Evolutionary conservation across 2,888 invertebrate genomes (phyloP).

Genomic region (Therioaphis trifolii): DNA sequence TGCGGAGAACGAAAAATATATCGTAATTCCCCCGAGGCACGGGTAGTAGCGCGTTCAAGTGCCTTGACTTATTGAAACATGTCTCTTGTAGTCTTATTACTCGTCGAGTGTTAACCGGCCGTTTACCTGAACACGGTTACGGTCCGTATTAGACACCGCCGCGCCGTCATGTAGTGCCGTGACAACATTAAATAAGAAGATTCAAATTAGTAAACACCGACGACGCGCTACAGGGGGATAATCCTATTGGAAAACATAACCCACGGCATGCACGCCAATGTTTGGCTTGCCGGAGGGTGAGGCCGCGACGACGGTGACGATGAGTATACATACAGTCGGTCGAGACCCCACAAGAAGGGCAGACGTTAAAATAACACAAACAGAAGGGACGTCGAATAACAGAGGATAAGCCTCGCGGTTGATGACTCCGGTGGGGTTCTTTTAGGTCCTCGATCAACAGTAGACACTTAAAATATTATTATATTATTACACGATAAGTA

Average conservation of each 20-base stretch:
- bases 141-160: background rate
- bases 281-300: slow-evolving; percentile 5
- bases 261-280: slow-evolving; percentile 26
- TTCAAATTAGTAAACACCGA: slow-evolving; percentile 44
- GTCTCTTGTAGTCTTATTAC: no score
- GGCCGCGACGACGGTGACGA: background rate
- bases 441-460: slow-evolving; percentile 32
- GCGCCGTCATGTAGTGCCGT: no score
- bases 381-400: slow-evolving; percentile 43
- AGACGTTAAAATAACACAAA: slow-evolving; percentile 55
- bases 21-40: no score
- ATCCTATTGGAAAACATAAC: slow-evolving; percentile 53
- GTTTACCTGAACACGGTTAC: background rate
- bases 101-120: background rate
- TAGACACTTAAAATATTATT: slow-evolving; percentile 33
- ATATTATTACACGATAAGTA: background rate
- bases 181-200: no score
- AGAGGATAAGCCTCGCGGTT: slow-evolving; percentile 40
- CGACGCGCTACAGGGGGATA: slow-evolving; percentile 33
- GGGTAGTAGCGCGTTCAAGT: no score
- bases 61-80: no score
- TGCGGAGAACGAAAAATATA: no score
- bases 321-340: background rate
- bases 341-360: slow-evolving; percentile 39
- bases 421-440: slow-evolving; percentile 20